Base-by-base conservation (phyloP, 35 echinoderm and acorn worm species). In the Anneissia japonica region DNA sequence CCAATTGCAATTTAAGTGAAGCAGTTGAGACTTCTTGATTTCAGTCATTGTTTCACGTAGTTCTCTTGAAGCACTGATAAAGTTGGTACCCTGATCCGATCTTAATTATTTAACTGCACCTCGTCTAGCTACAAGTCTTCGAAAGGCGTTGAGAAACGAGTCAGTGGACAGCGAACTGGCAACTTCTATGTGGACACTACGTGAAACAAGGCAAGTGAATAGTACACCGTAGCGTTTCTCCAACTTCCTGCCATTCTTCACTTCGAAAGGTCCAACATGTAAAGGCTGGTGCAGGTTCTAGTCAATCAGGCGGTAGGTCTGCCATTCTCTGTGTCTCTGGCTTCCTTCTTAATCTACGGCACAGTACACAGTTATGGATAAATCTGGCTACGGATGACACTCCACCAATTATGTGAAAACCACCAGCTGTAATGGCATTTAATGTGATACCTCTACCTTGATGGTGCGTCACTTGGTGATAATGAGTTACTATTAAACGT, bases 111-210 rank as follows among this genome's bases (percentile, higher is more conserved):
- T 39, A 10, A 91, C 84, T 14, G 83, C 56, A 31, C 92, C 92
- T 87, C 92, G 74, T 72, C 83, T 81, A 79, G 55, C 74, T 30
- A 83, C 46, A 37, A 94, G 91, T 78, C 92, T 30, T 36, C 92
- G 74, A 31, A 88, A 76, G 30, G 78, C 85, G 43, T 94, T 94
- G 7, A 94, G 55, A 76, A 94, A 94, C 9, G 84, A 90, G 45
- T 84, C 84, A 3, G 78, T 39, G 9, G 34, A 30, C n/a, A 94
- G 38, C 38, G 74, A 74, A 55, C 78, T 46, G 13, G 88, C 88
- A 28, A 90, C 79, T 39, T 91, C 89, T 32, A 86, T 14, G 46
- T 92, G 90, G 33, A 92, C 85, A 36, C 45, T 40, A 40, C 90
- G 34, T 23, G 38, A 39, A 14, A 46, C 37, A 56, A 92, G n/a